These are phyloP conservation scores for Atherinosoma microstoma DNA, from an alignment of 2,797 vertebrate species.

Conservation along the genomic window DNA sequence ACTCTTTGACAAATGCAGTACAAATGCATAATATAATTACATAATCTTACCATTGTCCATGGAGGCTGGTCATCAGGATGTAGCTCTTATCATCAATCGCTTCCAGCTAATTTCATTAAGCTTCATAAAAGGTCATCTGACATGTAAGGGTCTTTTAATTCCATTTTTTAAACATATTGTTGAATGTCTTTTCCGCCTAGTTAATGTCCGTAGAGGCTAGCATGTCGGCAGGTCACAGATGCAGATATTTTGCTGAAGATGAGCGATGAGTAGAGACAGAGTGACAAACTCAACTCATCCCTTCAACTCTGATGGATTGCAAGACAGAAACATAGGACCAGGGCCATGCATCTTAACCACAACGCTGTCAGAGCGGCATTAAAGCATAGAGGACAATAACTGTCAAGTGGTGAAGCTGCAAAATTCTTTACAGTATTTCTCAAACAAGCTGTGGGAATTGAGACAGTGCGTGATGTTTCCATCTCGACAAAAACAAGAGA, in stretches of 20 bases:
- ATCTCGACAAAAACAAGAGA: neutral
- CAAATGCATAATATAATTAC: conserved; percentile 37
- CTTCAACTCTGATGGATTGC: conserved; percentile 56
- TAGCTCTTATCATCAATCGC: conserved; percentile 51
- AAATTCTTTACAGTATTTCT: conserved; percentile 15
- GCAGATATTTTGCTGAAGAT: conserved; percentile 37
- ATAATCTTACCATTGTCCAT: conserved; percentile 30
- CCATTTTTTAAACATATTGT: neutral
- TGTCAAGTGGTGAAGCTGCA: conserved; percentile 28
- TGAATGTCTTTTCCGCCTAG: conserved; percentile 24
- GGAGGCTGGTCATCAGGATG: conserved; percentile 27
- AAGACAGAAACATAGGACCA: conserved; percentile 16
- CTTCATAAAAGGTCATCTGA: conserved; percentile 38
- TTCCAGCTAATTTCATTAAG: conserved; percentile 42
- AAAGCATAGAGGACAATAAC: conserved; percentile 20
- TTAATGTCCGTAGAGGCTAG: conserved; percentile 12
- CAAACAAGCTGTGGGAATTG: conserved; percentile 17
- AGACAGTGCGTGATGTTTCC: neutral
- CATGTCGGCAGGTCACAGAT: conserved; percentile 49
- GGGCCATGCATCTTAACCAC: conserved; percentile 36
- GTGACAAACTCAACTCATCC: conserved; percentile 57
- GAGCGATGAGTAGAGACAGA: conserved; percentile 50
- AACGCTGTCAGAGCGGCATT: conserved; percentile 21
- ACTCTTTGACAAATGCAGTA: conserved; percentile 10
- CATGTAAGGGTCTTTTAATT: neutral